These are phyloP conservation scores for Pipistrellus pygmaeus DNA, from an alignment of 2,797 vertebrate genomes.

Conservation along the genomic window DNA sequence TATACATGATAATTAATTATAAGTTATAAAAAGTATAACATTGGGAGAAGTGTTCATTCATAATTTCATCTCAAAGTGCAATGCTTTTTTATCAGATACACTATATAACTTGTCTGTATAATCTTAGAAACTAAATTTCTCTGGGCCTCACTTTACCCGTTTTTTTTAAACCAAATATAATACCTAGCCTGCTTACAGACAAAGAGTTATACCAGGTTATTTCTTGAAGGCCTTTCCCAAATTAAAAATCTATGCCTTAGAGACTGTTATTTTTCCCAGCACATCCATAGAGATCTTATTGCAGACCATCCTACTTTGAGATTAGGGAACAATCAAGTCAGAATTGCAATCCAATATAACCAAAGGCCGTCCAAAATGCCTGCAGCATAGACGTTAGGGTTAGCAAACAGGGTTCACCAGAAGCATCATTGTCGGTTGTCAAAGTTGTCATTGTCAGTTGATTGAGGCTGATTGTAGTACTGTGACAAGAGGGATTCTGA, in stretches of 20 bases:
- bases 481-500: slow-evolving; percentile 32
- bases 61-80: background rate
- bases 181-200: background rate
- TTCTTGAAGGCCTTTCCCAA: background rate
- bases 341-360: background rate
- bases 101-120: background rate
- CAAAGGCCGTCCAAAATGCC: background rate
- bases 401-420: background rate
- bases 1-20: background rate
- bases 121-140: background rate
- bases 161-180: background rate
- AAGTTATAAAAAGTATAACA: background rate
- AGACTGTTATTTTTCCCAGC: background rate
- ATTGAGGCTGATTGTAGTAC: background rate
- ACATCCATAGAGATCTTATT: background rate
- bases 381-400: background rate
- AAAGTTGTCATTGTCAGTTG: background rate
- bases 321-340: background rate
- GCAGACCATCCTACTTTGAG: background rate
- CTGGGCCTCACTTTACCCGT: background rate
- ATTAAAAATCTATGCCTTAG: background rate
- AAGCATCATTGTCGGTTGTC: background rate
- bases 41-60: background rate
- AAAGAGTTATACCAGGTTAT: background rate
- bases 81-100: background rate